Conservation (phyloP, 2,797 vertebrate species). For the Falco columbarius region DNA sequence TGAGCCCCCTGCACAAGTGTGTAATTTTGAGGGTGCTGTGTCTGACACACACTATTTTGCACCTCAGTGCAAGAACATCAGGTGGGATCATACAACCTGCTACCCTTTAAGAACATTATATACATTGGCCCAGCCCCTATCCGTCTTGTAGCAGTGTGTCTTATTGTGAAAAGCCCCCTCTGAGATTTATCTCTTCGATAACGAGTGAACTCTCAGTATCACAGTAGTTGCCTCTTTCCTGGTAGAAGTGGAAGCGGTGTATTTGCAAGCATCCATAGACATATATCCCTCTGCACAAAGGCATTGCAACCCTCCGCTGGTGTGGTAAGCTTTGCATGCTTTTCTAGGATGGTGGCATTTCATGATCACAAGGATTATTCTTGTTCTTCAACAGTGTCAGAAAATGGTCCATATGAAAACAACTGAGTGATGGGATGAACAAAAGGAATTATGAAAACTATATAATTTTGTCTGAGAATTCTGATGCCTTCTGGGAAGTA, state of each 20-base stretch:
- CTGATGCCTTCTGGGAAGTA: slow-evolving; percentile 48
- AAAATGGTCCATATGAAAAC: not conserved
- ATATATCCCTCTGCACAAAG: not conserved
- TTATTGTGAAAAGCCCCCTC: not conserved
- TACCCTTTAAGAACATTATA: not conserved
- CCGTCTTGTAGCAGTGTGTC: not conserved
- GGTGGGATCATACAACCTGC: not conserved
- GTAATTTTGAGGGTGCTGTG: not conserved
- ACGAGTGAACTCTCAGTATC: not conserved
- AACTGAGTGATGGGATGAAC: not conserved
- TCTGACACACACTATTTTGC: not conserved
- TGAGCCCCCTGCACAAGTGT: not conserved
- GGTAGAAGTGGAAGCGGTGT: not conserved
- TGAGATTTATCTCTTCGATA: not conserved
- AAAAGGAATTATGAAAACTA: slow-evolving; percentile 27
- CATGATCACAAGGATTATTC: not conserved
- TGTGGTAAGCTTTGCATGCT: not conserved
- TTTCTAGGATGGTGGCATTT: not conserved
- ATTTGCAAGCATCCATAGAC: not conserved
- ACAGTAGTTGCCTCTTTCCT: not conserved
- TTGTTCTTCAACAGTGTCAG: not conserved
- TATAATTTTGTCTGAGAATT: not conserved
- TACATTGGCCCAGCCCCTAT: not conserved
- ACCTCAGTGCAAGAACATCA: not conserved
- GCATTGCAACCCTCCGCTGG: not conserved